A percentile compares a stretch with the other conserved stretches of the same genome.
Evolutionary conservation across 2,113 vertebrate genomes (phyloP).

Genomic region (Phoenicopterus ruber): DNA sequence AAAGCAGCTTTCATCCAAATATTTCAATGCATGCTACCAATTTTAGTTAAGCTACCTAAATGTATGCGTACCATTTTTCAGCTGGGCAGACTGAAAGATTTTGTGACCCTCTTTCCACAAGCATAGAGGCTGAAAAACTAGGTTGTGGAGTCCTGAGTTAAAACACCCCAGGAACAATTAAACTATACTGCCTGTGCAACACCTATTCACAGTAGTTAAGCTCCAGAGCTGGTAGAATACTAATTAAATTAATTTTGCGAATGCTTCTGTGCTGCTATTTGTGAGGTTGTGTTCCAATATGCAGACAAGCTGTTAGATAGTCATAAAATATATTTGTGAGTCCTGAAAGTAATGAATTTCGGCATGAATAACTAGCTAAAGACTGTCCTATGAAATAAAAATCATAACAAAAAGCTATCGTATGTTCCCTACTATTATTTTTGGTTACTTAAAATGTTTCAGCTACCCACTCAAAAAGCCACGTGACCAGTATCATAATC

Average conservation of each 20-base stretch:
- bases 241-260: conserved; percentile 52
- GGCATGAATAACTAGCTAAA: conserved; percentile 46
- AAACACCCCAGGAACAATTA: conserved; percentile 7
- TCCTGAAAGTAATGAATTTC: conserved; percentile 48
- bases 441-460: conserved; percentile 58
- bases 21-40: neutral
- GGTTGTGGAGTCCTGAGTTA: neutral
- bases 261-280: conserved; percentile 38
- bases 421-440: conserved; percentile 62
- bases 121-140: neutral
- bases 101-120: neutral
- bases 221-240: conserved; percentile 35
- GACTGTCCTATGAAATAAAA: conserved; percentile 28
- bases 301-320: conserved; percentile 56
- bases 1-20: conserved; percentile 12
- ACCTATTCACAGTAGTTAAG: conserved; percentile 54
- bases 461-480: conserved; percentile 51
- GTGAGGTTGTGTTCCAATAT: conserved; percentile 44
- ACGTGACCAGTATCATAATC: conserved; percentile 15
- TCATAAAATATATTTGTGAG: conserved; percentile 54
- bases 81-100: neutral
- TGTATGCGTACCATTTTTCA: neutral
- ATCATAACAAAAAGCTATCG: conserved; percentile 52
- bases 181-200: conserved; percentile 32
- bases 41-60: conserved; percentile 14